Evolutionary conservation across 2,797 vertebrate genomes (phyloP).

Genomic region (Steatocranus sp.): DNA sequence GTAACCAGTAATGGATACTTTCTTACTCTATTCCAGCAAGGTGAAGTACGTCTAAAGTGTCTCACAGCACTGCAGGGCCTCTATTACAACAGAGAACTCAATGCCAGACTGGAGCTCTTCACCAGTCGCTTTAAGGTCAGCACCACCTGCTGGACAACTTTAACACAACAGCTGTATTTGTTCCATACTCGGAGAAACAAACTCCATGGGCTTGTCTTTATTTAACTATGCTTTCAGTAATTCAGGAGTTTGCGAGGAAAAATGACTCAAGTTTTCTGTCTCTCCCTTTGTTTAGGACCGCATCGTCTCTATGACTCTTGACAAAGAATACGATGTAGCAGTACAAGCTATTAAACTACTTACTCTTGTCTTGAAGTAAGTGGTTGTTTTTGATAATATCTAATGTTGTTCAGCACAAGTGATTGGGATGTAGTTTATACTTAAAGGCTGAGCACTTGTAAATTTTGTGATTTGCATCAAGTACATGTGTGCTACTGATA

Average conservation of each 20-base stretch:
- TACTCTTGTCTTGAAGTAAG: slow-evolving; percentile 98
- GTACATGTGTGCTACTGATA: not conserved
- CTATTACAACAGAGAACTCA: slow-evolving; percentile 98
- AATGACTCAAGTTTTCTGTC: not conserved
- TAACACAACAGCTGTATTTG: not conserved
- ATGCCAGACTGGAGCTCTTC: slow-evolving; percentile 97
- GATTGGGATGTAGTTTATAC: not conserved
- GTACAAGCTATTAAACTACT: slow-evolving; percentile 99
- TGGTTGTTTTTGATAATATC: slow-evolving; percentile 25
- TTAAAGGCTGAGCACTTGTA: not conserved
- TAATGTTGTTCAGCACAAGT: not conserved
- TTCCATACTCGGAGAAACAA: not conserved
- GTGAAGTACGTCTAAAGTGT: slow-evolving; percentile 98
- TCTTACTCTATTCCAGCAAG: slow-evolving; percentile 80
- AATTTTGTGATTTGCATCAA: not conserved
- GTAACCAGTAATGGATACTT: not conserved
- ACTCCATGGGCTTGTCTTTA: not conserved
- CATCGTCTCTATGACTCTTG: slow-evolving; percentile 98
- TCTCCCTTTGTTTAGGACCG: slow-evolving; percentile 82
- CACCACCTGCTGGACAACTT: slow-evolving; percentile 61
- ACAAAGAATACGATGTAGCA: slow-evolving; percentile 99
- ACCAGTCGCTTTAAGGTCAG: slow-evolving; percentile 98
- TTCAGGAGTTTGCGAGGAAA: not conserved
- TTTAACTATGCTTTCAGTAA: not conserved
- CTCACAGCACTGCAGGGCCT: slow-evolving; percentile 97